Base-by-base conservation (phyloP, 1,140 invertebrate genomes). In the Cydia pomonella region DNA sequence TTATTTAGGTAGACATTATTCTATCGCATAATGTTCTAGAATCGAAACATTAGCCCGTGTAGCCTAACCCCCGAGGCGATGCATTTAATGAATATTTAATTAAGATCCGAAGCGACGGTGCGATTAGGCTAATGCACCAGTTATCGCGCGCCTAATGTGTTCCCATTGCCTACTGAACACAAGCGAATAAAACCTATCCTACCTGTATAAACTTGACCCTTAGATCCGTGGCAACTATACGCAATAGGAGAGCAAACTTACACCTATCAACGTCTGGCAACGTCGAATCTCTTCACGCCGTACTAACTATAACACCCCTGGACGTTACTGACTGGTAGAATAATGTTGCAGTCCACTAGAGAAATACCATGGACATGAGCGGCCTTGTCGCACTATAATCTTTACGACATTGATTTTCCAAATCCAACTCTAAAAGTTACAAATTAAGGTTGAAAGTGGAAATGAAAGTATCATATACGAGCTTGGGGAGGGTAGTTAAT, bases 71-170 rank as follows among this genome's bases (percentile, higher is more conserved):
- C 64, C 0, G 21, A 66, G 64, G 29, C 64, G 64, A 18, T 69
- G 64, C 64, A 25, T 66, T 75, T 77, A 79, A 79, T 79, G 78
- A 79, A 79, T 79, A 79, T 79, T 77, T 79, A 75, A 79, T 77
- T 77, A 72, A 72, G 33, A 74, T 75, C 59, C 25, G 16, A 69
- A 69, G 73, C 76, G 76, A 79, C 73, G 50, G 78, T 73, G 71
- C 63, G 64, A 78, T 75, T 73, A 69, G 23, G n/a, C 72, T 72
- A 75, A 80, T 73, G 69, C 71, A 71, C 59, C 64, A 38, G 64
- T 33, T 69, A 66, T 66, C 63, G 63, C 63, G 63, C n/a, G 63
- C 5, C 41, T 44, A 18, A 7, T 50, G 47, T 50, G 47, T 18
- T 50, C 47, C 12, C 47, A 50, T 5, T 18, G n/a, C 47, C 7